These are phyloP conservation scores for Atherinosoma microstoma DNA, from an alignment of 2,797 vertebrate species.

Conservation along the genomic window DNA sequence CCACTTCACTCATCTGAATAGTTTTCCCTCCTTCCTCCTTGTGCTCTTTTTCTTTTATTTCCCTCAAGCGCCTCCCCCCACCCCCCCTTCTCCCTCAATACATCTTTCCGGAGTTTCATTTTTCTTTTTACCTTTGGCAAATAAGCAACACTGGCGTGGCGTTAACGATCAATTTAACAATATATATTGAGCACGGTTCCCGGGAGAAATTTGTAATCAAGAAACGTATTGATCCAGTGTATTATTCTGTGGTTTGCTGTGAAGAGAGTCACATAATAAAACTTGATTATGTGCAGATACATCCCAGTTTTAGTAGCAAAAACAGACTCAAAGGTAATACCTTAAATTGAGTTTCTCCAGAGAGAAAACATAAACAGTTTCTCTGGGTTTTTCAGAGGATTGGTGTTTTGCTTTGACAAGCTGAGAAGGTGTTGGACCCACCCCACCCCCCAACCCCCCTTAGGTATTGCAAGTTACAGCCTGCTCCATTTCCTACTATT, in stretches of 20 bases:
- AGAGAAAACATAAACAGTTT: slow-evolving; percentile 19
- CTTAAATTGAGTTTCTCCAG: slow-evolving; percentile 45
- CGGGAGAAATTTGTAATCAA: slow-evolving; percentile 76
- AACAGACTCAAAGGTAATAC: slow-evolving; percentile 44
- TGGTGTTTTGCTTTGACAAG: slow-evolving; percentile 51
- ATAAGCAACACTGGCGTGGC: slow-evolving; percentile 61
- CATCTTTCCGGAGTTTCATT: slow-evolving; percentile 57
- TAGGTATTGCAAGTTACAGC: slow-evolving; percentile 17
- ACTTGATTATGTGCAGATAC: slow-evolving; percentile 58
- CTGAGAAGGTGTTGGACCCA: slow-evolving; percentile 12
- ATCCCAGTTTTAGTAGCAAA: slow-evolving; percentile 35
- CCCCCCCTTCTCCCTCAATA: slow-evolving; percentile 19
- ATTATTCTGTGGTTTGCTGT: slow-evolving; percentile 69
- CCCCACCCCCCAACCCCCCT: no score
- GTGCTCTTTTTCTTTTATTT: slow-evolving; percentile 42
- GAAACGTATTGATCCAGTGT: slow-evolving; percentile 64
- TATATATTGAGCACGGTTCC: slow-evolving; percentile 72
- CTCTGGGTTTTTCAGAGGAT: slow-evolving; percentile 30
- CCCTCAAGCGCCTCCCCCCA: slow-evolving; percentile 43
- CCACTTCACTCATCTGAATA: slow-evolving; percentile 54
- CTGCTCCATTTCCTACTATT: slow-evolving; percentile 11
- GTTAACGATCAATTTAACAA: slow-evolving; percentile 75
- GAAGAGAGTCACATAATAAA: slow-evolving; percentile 61
- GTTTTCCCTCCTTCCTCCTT: slow-evolving; percentile 34
- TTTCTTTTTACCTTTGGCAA: slow-evolving; percentile 53